These are phyloP conservation scores for Gavialis gangeticus DNA, from an alignment of 2,113 vertebrate species.

Conservation along the genomic window DNA sequence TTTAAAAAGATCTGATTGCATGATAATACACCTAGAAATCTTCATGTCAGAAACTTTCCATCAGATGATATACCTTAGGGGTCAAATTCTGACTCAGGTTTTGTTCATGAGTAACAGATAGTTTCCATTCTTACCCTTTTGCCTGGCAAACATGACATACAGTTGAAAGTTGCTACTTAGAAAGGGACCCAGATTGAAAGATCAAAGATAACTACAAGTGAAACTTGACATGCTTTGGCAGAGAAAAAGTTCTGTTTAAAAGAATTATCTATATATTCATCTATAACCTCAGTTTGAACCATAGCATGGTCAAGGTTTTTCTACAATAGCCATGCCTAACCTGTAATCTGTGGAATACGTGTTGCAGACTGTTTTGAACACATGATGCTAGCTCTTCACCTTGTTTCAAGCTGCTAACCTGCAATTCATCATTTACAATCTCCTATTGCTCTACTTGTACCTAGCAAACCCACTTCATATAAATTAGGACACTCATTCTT, in stretches of 20 bases:
- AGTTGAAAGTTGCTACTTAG: background rate
- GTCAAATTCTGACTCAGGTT: background rate
- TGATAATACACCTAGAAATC: background rate
- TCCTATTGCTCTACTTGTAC: background rate
- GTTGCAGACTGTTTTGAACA: background rate
- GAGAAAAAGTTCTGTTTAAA: background rate
- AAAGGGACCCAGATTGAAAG: background rate
- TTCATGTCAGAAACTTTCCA: background rate
- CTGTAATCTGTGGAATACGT: background rate
- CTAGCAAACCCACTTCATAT: background rate
- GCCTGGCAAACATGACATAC: background rate
- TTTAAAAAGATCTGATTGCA: background rate
- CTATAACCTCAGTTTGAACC: background rate
- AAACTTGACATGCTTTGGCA: background rate
- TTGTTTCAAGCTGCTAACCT: background rate
- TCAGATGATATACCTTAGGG: background rate
- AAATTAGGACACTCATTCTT: background rate
- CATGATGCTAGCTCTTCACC: background rate
- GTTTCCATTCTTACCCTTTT: background rate
- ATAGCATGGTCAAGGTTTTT: background rate
- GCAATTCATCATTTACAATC: background rate
- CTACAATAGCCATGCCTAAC: background rate
- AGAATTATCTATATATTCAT: background rate
- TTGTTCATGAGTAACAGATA: background rate
- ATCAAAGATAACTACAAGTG: background rate